Conservation (phyloP, 1,140 invertebrate species). For the Drosophila lini region DNA sequence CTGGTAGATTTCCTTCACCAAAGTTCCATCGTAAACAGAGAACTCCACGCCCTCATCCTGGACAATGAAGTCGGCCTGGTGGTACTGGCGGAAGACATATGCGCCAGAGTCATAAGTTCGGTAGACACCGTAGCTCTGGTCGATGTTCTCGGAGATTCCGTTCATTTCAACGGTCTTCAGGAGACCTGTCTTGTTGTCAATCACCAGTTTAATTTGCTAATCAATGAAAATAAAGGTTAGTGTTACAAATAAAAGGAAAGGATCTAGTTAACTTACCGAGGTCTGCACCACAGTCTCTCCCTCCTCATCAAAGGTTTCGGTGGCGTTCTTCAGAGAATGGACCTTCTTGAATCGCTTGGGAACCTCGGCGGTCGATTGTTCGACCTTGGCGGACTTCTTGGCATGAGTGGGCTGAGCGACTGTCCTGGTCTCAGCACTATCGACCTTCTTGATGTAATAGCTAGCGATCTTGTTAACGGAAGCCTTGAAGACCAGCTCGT, state of each 20-base stretch:
- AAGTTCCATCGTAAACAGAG: constrained; percentile 86
- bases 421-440: not conserved
- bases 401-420: not conserved
- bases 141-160: constrained; percentile 68
- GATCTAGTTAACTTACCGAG: constrained; percentile 25
- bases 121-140: constrained; percentile 92
- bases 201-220: constrained; percentile 57
- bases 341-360: constrained; percentile 27
- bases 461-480: constrained; percentile 66
- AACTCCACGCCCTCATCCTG: constrained; percentile 85
- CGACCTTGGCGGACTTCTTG: constrained; percentile 16
- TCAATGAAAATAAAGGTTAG: not conserved
- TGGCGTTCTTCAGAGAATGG: constrained; percentile 3
- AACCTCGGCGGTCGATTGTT: not conserved
- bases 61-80: constrained; percentile 61
- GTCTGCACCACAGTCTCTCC: constrained; percentile 56
- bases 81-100: constrained; percentile 93
- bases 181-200: constrained; percentile 79
- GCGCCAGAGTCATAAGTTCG: constrained; percentile 91
- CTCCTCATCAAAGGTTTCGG: constrained; percentile 21
- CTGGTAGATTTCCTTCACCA: constrained; percentile 94
- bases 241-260: not conserved
- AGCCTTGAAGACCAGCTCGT: constrained; percentile 89
- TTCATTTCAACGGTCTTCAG: constrained; percentile 86
- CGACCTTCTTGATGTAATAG: constrained; percentile 55